These are phyloP conservation scores for Cremastinae sp. DNA, from an alignment of 2,888 invertebrate genomes.

Conservation along the genomic window DNA sequence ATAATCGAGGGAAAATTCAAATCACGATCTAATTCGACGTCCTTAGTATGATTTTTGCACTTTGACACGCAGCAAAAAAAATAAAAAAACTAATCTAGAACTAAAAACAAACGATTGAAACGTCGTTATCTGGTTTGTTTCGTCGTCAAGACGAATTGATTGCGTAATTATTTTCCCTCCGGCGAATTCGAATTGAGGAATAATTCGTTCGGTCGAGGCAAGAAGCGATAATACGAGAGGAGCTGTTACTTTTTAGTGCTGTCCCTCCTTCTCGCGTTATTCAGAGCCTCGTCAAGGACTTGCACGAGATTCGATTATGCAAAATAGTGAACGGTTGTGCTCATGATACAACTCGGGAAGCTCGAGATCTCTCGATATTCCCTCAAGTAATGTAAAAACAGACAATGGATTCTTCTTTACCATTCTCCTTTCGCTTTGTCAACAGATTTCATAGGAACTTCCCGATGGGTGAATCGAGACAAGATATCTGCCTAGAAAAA, in stretches of 20 bases:
- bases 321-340: slow-evolving; percentile 46
- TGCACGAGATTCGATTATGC: slow-evolving; percentile 55
- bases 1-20: slow-evolving; percentile 6
- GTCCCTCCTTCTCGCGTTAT: slow-evolving; percentile 6
- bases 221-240: slow-evolving; percentile 3
- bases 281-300: slow-evolving; percentile 48
- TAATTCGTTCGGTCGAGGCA: neutral
- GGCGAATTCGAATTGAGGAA: too few species aligned
- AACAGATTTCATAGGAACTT: too few species aligned
- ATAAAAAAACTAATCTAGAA: slow-evolving; percentile 16
- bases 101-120: too few species aligned
- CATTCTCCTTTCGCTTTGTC: too few species aligned
- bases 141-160: neutral
- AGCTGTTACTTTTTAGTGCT: slow-evolving; percentile 1
- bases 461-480: too few species aligned
- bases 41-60: neutral
- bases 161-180: neutral
- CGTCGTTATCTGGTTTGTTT: too few species aligned
- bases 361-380: slow-evolving; percentile 4
- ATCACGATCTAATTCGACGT: slow-evolving; percentile 41
- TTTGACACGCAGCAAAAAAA: neutral
- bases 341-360: slow-evolving; percentile 27
- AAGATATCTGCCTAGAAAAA: too few species aligned
- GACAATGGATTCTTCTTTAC: too few species aligned
- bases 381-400: too few species aligned